Conservation (phyloP, 2,113 vertebrate species). For the Danionella cerebrum region DNA sequence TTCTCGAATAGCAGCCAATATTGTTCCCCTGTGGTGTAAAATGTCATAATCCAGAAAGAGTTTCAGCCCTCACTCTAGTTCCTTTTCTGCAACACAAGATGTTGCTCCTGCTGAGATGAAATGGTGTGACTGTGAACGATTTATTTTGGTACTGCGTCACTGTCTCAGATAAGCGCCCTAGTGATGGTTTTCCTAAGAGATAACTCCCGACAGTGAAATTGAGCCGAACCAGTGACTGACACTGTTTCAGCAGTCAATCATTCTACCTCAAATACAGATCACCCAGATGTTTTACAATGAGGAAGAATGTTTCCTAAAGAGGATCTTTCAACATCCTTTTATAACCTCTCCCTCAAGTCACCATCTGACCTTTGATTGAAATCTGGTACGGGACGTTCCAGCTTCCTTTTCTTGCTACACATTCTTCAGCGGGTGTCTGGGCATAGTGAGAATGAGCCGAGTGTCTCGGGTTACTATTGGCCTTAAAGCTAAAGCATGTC, state of each 20-base stretch:
- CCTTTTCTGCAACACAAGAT: neutral
- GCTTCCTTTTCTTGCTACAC: neutral
- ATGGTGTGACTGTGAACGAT: neutral
- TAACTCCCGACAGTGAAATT: neutral
- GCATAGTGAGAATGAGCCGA: neutral
- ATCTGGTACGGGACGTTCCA: neutral
- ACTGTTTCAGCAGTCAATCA: neutral
- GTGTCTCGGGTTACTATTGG: neutral
- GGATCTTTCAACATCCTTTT: neutral
- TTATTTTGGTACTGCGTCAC: too few relatives aligned
- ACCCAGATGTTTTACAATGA: neutral
- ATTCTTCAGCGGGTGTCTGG: neutral
- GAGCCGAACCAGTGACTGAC: neutral
- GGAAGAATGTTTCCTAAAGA: neutral
- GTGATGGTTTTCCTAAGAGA: neutral
- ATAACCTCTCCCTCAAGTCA: neutral
- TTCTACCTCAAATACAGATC: neutral
- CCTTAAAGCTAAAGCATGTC: neutral
- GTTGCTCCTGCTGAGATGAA: neutral
- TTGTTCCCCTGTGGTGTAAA: neutral
- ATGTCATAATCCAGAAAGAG: conserved; percentile 1
- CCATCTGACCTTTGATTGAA: neutral
- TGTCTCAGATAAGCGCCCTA: too few relatives aligned
- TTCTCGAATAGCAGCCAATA: neutral
- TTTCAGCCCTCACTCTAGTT: neutral